Base-by-base conservation (phyloP, 2,888 invertebrate species). In the Andrena dorsata region DNA sequence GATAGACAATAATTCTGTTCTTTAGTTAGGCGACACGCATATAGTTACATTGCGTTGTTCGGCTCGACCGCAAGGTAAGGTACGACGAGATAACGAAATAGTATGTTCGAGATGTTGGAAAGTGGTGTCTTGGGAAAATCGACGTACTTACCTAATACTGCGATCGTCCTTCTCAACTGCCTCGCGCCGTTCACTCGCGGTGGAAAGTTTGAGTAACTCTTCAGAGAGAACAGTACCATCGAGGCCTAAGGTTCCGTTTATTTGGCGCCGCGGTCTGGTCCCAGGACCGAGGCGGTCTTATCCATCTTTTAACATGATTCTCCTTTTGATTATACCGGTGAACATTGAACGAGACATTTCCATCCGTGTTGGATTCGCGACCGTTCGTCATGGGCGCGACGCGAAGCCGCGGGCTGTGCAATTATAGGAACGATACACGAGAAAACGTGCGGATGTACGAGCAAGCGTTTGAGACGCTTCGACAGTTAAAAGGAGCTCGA, bases 1-100 rank as follows among this genome's bases (percentile, higher is more conserved):
- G 85, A 77, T 90, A 90, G 91, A 91, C 90, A 91, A 91, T 91
- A 91, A 88, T 90, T 91, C 80, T 84, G 87, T 89, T 89, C 75
- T 86, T 89, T 87, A 79, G 74, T 88, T 87, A 79, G 71, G 56
- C 16, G 47, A 81, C 30, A 64, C 66, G 71, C 69, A 61, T 32
- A 76, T 32, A 47, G 71, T 77, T 75, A 51, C 61, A 60, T 78
- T 83, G 76, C 73, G 75, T 83, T 80, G 65, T 61, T 76, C 56
- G 74, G 58, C 60, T 76, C 65, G 80, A 51, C 51, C 81, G 84
- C 13, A 75, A 49, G 69, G 70, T 82, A 79, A 70, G 51, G 35
- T 66, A 69, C 65, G 68, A 66, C 49, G 8, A 13, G 26, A 4
- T 13, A 30, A 16, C 13, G 6, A 7, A n/a, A 1, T 0, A 10